These are phyloP conservation scores for Desmodus rotundus DNA, from an alignment of 2,113 vertebrate species.

Conservation along the genomic window DNA sequence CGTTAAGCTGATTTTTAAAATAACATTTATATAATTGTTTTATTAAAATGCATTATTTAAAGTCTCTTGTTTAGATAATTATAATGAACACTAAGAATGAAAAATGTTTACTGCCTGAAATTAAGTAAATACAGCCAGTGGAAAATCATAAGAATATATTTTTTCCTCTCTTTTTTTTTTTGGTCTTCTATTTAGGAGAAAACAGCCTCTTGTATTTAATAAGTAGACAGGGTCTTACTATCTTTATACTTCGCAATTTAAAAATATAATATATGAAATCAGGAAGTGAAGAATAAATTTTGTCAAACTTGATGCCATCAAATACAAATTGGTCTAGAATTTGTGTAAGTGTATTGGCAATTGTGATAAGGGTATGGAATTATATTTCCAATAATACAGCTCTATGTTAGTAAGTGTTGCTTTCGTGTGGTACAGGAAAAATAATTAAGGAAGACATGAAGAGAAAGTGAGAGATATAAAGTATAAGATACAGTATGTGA, in stretches of 20 bases:
- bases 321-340: neutral
- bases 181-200: neutral
- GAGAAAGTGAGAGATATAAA: neutral
- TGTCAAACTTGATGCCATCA: neutral
- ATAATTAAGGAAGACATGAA: neutral
- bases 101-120: constrained; percentile 41
- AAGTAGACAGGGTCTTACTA: neutral
- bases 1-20: constrained; percentile 22
- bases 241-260: neutral
- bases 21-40: constrained; percentile 43
- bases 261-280: neutral
- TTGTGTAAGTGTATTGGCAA: neutral
- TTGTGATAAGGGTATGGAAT: neutral
- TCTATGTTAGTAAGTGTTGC: neutral
- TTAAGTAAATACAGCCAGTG: constrained; percentile 42
- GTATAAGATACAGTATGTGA: neutral
- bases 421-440: neutral
- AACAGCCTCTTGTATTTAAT: neutral
- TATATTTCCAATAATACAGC: neutral
- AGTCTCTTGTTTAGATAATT: constrained; percentile 50
- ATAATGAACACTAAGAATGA: constrained; percentile 29
- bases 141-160: neutral
- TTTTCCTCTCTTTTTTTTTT: neutral
- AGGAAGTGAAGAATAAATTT: neutral
- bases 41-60: constrained; percentile 53